phyloP scores from a whole-genome alignment of 1,140 invertebrate species.

The Neodiprion fabricii region DNA sequence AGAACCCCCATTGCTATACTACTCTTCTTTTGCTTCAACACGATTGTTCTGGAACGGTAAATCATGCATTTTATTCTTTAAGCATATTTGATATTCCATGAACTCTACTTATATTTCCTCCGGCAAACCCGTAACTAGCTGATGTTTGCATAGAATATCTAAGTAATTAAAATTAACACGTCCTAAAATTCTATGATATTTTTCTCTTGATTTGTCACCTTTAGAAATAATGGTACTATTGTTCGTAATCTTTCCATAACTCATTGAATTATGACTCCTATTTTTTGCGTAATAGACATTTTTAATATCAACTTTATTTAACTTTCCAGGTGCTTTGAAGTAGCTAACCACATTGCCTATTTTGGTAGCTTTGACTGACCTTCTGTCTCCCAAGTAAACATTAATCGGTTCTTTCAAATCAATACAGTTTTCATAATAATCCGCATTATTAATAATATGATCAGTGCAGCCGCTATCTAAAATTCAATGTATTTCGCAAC shows the following conservation, averaged over 20 bases:
- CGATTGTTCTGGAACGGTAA: no score
- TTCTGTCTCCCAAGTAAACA: neutral
- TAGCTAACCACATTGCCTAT: constrained; percentile 7
- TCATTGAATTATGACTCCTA: neutral
- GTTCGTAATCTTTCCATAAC: neutral
- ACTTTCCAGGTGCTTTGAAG: neutral
- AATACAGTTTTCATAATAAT: neutral
- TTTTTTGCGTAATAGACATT: constrained; percentile 2
- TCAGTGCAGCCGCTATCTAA: constrained; percentile 8
- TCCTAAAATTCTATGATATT: no score
- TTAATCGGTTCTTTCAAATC: constrained; percentile 7
- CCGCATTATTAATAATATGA: constrained; percentile 7
- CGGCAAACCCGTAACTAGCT: no score
- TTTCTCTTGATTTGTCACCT: no score
- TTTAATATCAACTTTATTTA: neutral
- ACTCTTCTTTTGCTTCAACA: no score
- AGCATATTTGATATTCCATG: no score
- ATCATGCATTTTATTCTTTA: no score
- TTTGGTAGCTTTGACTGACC: constrained; percentile 8
- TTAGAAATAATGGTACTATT: neutral
- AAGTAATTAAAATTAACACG: no score
- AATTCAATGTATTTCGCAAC: neutral
- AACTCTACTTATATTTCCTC: no score
- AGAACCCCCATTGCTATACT: no score
- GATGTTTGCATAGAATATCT: no score